Evolutionary conservation across 2,888 invertebrate species (phyloP).

Genomic region (Athripsodes cinereus): DNA sequence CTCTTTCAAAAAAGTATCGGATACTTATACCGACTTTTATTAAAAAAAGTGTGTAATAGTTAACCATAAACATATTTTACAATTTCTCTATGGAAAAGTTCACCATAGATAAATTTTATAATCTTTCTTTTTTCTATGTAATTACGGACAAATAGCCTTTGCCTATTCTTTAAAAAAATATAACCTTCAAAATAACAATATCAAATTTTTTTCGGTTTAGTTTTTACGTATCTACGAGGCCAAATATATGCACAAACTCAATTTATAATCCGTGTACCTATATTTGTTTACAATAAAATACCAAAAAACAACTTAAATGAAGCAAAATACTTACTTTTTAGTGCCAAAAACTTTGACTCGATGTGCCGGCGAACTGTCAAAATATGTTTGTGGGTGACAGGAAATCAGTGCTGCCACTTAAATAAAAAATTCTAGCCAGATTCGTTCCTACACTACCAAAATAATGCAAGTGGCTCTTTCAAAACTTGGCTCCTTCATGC

Average conservation of each 20-base stretch:
- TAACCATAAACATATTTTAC: no score
- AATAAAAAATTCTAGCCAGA: slow-evolving; percentile 19
- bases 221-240: slow-evolving; percentile 8
- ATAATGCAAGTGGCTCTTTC: slow-evolving; percentile 23
- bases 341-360: slow-evolving; percentile 18
- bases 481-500: no score
- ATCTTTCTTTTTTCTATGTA: no score
- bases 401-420: slow-evolving; percentile 23
- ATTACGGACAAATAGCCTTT: no score
- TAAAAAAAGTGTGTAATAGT: no score
- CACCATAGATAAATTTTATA: no score
- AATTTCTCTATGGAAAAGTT: no score
- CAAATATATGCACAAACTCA: slow-evolving; percentile 13
- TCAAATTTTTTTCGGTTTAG: slow-evolving; percentile 4
- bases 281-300: slow-evolving; percentile 21
- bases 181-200: slow-evolving; percentile 13
- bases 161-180: slow-evolving; percentile 10
- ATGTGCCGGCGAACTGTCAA: slow-evolving; percentile 1
- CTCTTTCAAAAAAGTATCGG: no score
- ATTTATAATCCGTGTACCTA: slow-evolving; percentile 9
- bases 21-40: no score
- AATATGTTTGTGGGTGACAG: slow-evolving; percentile 13
- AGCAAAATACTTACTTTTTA: slow-evolving; percentile 21
- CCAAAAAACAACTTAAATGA: slow-evolving; percentile 19
- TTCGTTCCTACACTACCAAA: slow-evolving; percentile 22